Evolutionary conservation across 1,140 invertebrate genomes (phyloP).

Genomic region (Subanguina moxae): DNA sequence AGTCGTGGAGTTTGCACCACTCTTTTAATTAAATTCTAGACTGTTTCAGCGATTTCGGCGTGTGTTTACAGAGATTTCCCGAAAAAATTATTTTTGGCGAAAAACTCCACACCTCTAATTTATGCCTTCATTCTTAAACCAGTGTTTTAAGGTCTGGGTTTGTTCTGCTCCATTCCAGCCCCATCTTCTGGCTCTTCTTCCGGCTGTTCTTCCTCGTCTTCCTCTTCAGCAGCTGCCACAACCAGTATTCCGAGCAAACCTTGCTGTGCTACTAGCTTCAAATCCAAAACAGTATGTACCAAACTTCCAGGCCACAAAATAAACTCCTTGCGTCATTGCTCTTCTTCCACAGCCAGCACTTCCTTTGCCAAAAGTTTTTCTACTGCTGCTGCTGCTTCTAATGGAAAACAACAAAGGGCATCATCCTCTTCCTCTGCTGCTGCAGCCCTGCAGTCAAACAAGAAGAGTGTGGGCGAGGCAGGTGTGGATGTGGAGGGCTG

Average conservation of each 20-base stretch:
- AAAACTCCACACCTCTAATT: too few species aligned
- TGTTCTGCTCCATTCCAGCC: neutral
- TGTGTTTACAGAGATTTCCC: too few species aligned
- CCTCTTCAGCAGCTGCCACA: neutral
- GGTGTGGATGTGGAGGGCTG: constrained; percentile 13
- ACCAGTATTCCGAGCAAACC: neutral
- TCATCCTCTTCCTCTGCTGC: too few species aligned
- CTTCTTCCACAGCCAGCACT: neutral
- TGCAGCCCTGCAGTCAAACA: neutral
- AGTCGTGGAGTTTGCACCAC: too few species aligned
- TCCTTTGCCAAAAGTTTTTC: neutral
- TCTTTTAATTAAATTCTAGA: too few species aligned
- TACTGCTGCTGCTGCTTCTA: constrained; percentile 3
- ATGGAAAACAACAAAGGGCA: neutral
- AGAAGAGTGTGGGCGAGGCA: constrained; percentile 2
- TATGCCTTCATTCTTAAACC: too few species aligned
- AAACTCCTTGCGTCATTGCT: neutral
- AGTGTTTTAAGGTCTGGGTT: neutral
- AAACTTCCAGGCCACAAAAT: neutral
- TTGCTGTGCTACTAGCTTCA: neutral
- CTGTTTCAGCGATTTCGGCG: too few species aligned
- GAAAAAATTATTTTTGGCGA: too few species aligned
- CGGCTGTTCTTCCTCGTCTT: neutral
- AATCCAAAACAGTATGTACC: neutral
- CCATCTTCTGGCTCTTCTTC: neutral